Evolutionary conservation across 2,888 invertebrate genomes (phyloP).

Genomic region (Drosophila prostipennis): DNA sequence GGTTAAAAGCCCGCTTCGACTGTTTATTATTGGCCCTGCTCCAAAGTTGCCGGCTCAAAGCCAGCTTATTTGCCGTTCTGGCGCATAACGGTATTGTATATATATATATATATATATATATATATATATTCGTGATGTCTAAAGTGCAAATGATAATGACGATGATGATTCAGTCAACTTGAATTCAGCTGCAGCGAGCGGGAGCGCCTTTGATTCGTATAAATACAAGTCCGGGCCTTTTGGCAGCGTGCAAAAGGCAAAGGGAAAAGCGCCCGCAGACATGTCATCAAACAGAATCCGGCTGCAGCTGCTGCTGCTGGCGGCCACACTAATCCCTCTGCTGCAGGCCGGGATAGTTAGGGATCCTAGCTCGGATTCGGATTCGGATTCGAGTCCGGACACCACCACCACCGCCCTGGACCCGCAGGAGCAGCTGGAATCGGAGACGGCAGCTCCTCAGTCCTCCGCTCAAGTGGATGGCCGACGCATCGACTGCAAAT

Average conservation of each 20-base stretch:
- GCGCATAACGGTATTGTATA: constrained; percentile 56
- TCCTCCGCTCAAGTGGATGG: constrained; percentile 27
- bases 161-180: constrained; percentile 9
- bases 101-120: neutral
- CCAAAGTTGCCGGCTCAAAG: constrained; percentile 1
- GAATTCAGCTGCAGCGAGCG: constrained; percentile 17
- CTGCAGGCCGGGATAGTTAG: constrained; percentile 38
- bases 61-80: constrained; percentile 19
- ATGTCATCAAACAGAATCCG: constrained; percentile 59
- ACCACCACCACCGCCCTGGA: constrained; percentile 6
- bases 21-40: constrained; percentile 2
- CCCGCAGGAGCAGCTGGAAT: neutral
- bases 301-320: constrained; percentile 32
- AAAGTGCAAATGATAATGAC: constrained; percentile 20
- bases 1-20: neutral
- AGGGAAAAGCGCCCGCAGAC: constrained; percentile 50
- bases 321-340: constrained; percentile 62
- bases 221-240: constrained; percentile 58
- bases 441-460: neutral
- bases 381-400: constrained; percentile 1
- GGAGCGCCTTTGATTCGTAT: constrained; percentile 35
- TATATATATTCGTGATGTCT: constrained; percentile 7
- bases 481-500: constrained; percentile 70
- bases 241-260: constrained; percentile 43
- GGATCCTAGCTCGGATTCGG: neutral